Evolutionary conservation across 2,113 vertebrate species (phyloP).

Genomic region (Thalassoma bifasciatum): DNA sequence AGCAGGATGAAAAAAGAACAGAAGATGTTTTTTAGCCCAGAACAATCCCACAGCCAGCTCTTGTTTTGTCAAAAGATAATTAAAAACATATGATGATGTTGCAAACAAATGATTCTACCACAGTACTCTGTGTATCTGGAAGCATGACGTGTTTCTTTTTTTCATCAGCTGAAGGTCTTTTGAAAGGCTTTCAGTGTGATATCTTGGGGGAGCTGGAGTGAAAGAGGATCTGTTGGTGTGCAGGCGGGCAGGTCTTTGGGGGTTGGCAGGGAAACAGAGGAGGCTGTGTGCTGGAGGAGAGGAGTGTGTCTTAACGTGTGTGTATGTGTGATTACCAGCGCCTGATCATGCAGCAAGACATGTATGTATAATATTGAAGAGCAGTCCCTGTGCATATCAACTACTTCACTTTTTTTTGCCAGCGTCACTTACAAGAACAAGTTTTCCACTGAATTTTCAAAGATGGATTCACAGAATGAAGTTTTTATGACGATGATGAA

Average conservation of each 20-base stretch:
- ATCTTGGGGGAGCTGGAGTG: conserved; percentile 18
- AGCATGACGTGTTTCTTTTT: neutral
- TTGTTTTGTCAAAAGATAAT: neutral
- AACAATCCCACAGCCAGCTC: neutral
- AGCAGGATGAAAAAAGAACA: neutral
- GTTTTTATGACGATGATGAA: neutral
- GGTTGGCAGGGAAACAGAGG: conserved; percentile 55
- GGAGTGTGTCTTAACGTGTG: neutral
- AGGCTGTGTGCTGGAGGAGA: conserved; percentile 47
- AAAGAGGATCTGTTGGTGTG: conserved; percentile 61
- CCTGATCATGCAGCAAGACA: neutral
- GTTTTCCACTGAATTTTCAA: too few species aligned
- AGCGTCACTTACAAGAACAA: too few species aligned
- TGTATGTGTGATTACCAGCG: conserved; percentile 14
- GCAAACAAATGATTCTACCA: neutral
- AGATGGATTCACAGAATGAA: neutral
- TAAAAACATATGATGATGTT: neutral
- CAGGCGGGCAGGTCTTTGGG: conserved; percentile 33
- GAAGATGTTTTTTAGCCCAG: neutral
- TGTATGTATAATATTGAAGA: neutral
- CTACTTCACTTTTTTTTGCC: too few species aligned
- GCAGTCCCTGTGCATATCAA: neutral
- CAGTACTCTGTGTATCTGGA: neutral
- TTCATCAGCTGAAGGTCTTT: conserved; percentile 24
- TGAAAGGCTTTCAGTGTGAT: conserved; percentile 52